These are phyloP conservation scores for Porites rus DNA, from an alignment of 92 coral and sea anemone genomes.

Conservation along the genomic window DNA sequence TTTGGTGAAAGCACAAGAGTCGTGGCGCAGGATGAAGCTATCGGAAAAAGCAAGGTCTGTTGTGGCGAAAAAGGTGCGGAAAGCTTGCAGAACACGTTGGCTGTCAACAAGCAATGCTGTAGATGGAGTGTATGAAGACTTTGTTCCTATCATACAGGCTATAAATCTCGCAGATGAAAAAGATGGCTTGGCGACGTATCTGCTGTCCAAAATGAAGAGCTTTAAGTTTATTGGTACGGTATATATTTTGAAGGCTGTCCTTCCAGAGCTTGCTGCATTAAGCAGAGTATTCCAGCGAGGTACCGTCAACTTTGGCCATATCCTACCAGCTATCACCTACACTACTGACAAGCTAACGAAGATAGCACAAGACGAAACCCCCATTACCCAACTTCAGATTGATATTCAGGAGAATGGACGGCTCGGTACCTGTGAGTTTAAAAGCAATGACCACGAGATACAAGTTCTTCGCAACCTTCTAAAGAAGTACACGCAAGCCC, in stretches of 20 bases:
- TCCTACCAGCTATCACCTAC: conserved; percentile 36
- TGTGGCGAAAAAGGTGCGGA: conserved; percentile 34
- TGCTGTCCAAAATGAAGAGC: conserved; percentile 43
- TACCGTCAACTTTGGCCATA: conserved; percentile 28
- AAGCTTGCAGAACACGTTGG: conserved; percentile 56
- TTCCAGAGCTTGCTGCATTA: conserved; percentile 28
- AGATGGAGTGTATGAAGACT: conserved; percentile 42
- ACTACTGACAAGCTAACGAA: conserved; percentile 31
- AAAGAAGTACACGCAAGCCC: conserved; percentile 24
- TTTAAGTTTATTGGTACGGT: conserved; percentile 41
- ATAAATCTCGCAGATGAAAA: conserved; percentile 32
- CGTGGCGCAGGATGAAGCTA: conserved; percentile 39
- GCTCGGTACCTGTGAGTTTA: conserved; percentile 26
- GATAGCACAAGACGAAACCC: conserved; percentile 44
- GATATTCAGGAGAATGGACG: conserved; percentile 35
- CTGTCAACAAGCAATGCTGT: conserved; percentile 56
- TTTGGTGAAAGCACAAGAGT: conserved; percentile 49
- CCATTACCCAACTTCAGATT: conserved; percentile 24
- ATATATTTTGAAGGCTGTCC: conserved; percentile 31
- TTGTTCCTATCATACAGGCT: conserved; percentile 50
- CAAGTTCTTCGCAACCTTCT: conserved; percentile 48
- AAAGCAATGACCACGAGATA: conserved; percentile 26
- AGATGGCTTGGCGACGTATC: conserved; percentile 44
- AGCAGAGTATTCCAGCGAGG: conserved; percentile 25
- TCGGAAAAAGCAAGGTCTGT: conserved; percentile 37